Evolutionary conservation across 53 echinoderm and acorn worm genomes (phyloP).

Genomic region (Glandiceps talaboti): DNA sequence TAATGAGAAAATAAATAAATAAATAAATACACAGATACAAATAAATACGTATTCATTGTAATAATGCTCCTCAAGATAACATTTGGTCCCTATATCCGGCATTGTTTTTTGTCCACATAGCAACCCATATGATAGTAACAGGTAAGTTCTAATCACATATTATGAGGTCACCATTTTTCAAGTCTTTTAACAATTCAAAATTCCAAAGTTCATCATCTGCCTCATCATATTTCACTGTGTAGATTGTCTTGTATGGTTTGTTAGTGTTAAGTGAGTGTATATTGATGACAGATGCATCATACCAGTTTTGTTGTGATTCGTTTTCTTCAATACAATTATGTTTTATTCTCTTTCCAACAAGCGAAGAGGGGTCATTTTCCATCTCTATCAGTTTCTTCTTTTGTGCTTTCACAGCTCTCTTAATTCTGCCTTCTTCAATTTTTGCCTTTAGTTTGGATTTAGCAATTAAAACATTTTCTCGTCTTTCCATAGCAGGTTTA

Average conservation of each 20-base stretch:
- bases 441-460: neutral
- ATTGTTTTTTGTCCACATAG: too few species aligned
- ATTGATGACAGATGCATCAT: neutral
- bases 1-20: too few species aligned
- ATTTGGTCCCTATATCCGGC: too few species aligned
- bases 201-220: neutral
- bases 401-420: slow-evolving; percentile 5
- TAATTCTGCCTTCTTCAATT: slow-evolving; percentile 1
- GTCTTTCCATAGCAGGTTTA: neutral
- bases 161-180: slow-evolving; percentile 17
- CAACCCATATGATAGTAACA: too few species aligned
- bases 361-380: neutral
- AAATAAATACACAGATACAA: too few species aligned
- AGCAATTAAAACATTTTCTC: neutral
- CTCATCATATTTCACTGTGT: slow-evolving; percentile 17
- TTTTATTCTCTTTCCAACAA: slow-evolving; percentile 6
- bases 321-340: slow-evolving; percentile 8
- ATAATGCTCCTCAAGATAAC: too few species aligned
- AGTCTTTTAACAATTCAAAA: slow-evolving; percentile 15
- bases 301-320: neutral
- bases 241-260: slow-evolving; percentile 9
- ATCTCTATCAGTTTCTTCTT: neutral
- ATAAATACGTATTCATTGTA: too few species aligned
- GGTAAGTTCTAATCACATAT: too few species aligned
- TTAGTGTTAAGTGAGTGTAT: neutral